Percentiles rank a stretch among this genome's conserved stretches.
These are phyloP conservation scores for Ectobius pallidus DNA, from an alignment of 2,888 invertebrate species.

Conservation along the genomic window DNA sequence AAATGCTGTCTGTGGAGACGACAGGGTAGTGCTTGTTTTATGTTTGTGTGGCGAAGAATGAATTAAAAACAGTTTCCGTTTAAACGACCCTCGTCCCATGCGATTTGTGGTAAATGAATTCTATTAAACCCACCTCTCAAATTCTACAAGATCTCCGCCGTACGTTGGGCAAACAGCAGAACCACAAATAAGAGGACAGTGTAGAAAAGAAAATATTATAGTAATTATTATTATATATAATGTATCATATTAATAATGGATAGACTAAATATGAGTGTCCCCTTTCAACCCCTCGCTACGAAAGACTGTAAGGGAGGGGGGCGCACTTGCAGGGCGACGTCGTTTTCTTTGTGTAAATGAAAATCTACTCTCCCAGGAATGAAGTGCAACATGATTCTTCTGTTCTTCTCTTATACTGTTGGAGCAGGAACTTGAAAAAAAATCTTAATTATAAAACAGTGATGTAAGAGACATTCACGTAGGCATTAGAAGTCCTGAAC, in stretches of 20 bases:
- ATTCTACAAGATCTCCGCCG: constrained; percentile 22
- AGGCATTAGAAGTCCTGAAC: background rate
- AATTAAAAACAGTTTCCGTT: background rate
- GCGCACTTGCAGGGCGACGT: background rate
- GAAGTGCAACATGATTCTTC: constrained; percentile 11
- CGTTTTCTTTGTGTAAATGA: constrained; percentile 35
- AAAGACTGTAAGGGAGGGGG: background rate
- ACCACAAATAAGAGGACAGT: constrained; percentile 26
- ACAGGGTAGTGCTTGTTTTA: constrained; percentile 42
- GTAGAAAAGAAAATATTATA: constrained; percentile 38
- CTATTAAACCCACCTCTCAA: constrained; percentile 9
- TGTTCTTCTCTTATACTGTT: background rate
- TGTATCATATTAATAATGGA: constrained; percentile 42
- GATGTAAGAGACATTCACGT: constrained; percentile 10
- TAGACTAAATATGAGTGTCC: constrained; percentile 36
- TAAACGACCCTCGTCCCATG: constrained; percentile 7
- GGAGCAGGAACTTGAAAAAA: background rate
- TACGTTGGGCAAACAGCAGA: constrained; percentile 16
- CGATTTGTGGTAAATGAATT: constrained; percentile 8
- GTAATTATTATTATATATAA: constrained; percentile 44
- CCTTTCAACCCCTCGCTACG: background rate
- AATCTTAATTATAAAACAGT: background rate
- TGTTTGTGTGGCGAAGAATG: constrained; percentile 38
- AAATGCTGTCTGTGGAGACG: constrained; percentile 25
- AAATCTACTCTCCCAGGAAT: constrained; percentile 11